Evolutionary conservation across 2,888 invertebrate species (phyloP).

Genomic region (Polymixis lichenea): DNA sequence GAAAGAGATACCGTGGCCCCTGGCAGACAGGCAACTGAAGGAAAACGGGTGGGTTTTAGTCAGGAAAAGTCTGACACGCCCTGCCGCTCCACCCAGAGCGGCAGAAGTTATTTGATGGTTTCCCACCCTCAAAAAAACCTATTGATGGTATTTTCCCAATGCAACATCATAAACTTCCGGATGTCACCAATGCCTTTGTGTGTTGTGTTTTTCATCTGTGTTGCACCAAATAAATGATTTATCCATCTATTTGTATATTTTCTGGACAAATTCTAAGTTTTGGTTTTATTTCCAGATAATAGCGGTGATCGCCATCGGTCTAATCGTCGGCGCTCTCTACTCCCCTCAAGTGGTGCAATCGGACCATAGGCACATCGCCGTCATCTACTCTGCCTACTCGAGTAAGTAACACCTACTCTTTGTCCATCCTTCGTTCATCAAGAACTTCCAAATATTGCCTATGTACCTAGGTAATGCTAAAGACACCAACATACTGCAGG

Average conservation of each 20-base stretch:
- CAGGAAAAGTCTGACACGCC: no score
- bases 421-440: not conserved
- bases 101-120: no score
- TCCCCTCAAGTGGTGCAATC: conserved; percentile 89
- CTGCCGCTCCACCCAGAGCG: no score
- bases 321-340: conserved; percentile 92
- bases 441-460: not conserved
- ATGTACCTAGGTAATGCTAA: not conserved
- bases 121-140: no score
- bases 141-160: not conserved
- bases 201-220: not conserved
- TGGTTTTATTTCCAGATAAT: conserved; percentile 85
- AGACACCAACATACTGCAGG: not conserved
- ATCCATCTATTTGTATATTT: not conserved
- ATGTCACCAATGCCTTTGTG: not conserved
- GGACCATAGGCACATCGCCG: conserved; percentile 90
- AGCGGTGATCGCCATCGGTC: conserved; percentile 91
- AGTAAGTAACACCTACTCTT: conserved; percentile 76
- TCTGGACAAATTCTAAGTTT: not conserved
- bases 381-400: conserved; percentile 92
- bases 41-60: no score
- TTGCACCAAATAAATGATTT: not conserved
- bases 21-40: no score
- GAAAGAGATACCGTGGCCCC: no score
- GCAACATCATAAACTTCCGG: not conserved